Conservation (phyloP, 35 echinoderm and acorn worm species). For the Hemicentrotus pulcherrimus region DNA sequence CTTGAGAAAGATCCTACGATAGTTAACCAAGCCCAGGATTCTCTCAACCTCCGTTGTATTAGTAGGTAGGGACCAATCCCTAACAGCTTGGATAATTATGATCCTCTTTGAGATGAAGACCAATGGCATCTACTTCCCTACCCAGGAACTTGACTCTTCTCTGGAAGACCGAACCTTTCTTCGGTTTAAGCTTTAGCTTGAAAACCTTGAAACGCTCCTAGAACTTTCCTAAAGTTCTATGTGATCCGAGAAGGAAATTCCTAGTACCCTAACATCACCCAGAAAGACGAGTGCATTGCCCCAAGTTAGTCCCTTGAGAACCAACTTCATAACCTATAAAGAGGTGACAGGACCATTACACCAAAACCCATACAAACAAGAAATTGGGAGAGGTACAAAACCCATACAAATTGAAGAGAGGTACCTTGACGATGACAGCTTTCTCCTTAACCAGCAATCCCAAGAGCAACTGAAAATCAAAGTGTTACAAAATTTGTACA, state of each 20-base stretch:
- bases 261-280: conserved; percentile 55
- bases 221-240: conserved; percentile 37
- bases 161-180: conserved; percentile 59
- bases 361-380: conserved; percentile 46
- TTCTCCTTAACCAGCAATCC: background rate
- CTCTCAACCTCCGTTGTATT: too few relatives aligned
- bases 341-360: conserved; percentile 54
- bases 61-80: too few relatives aligned
- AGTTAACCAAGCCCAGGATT: too few relatives aligned
- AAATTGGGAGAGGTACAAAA: too few relatives aligned
- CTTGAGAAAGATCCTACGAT: too few relatives aligned
- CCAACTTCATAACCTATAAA: conserved; percentile 26
- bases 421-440: conserved; percentile 31
- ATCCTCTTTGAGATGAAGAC: too few relatives aligned
- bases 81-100: too few relatives aligned
- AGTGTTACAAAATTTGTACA: background rate
- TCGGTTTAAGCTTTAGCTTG: conserved; percentile 56
- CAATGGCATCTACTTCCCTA: background rate
- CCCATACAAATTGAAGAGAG: too few relatives aligned
- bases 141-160: conserved; percentile 30
- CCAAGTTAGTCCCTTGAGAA: conserved; percentile 59
- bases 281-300: conserved; percentile 49
- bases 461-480: background rate
- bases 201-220: conserved; percentile 36
- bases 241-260: conserved; percentile 26